Conservation (phyloP, 1,140 invertebrate species). For the Trigoniulus corallinus region DNA sequence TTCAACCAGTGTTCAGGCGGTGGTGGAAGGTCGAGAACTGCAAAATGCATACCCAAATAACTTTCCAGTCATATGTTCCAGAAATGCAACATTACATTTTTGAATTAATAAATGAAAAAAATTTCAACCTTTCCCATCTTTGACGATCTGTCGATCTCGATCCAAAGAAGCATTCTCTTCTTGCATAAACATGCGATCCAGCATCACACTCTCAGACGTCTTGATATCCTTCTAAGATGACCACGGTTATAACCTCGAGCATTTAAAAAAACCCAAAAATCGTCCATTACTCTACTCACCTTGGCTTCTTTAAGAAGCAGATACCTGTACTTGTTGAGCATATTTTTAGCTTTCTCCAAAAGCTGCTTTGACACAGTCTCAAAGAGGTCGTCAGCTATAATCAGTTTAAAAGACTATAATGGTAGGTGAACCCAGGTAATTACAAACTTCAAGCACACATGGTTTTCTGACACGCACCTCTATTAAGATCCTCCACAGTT, state of each 20-base stretch:
- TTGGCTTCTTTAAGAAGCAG: conserved; percentile 67
- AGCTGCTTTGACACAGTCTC: conserved; percentile 52
- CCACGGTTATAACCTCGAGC: not conserved
- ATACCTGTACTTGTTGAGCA: conserved; percentile 61
- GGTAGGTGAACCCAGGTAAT: no score
- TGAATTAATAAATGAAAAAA: not conserved
- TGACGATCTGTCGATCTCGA: conserved; percentile 27
- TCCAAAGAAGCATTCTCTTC: conserved; percentile 44
- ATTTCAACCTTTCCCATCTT: conserved; percentile 19
- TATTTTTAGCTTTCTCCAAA: conserved; percentile 49
- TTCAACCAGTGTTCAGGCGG: conserved; percentile 12
- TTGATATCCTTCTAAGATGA: conserved; percentile 39
- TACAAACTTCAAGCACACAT: not conserved
- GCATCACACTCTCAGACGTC: conserved; percentile 52
- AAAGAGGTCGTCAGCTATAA: conserved; percentile 51
- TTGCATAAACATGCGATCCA: conserved; percentile 46
- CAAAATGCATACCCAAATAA: conserved; percentile 5
- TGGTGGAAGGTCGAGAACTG: conserved; percentile 14
- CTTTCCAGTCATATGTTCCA: not conserved
- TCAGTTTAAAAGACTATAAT: no score
- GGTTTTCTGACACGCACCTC: conserved; percentile 19
- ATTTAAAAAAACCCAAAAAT: not conserved
- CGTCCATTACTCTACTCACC: conserved; percentile 33
- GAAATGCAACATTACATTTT: conserved; percentile 2
- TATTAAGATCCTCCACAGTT: conserved; percentile 44